These are phyloP conservation scores for Platypus cylindrus DNA, from an alignment of 2,888 invertebrate species.

Conservation along the genomic window DNA sequence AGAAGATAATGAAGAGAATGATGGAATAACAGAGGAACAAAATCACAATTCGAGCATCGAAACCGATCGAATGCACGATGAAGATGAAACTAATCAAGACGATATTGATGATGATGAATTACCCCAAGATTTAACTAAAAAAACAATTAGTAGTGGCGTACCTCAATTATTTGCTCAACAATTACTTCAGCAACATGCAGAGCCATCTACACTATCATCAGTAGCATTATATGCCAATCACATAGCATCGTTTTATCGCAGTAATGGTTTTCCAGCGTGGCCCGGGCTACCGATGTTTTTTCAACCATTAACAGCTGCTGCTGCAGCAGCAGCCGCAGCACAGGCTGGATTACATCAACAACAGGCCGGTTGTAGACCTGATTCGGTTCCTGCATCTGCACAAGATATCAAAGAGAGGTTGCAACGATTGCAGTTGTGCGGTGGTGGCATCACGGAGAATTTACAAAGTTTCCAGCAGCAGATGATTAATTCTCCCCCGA, in stretches of 20 bases:
- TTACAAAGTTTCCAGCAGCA: slow-evolving; percentile 21
- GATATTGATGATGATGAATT: slow-evolving; percentile 22
- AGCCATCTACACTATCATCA: slow-evolving; percentile 49
- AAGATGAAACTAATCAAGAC: too few relatives aligned
- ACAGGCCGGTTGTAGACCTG: neutral
- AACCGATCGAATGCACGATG: too few relatives aligned
- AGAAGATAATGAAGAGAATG: too few relatives aligned
- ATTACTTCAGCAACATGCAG: slow-evolving; percentile 40
- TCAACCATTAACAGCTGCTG: slow-evolving; percentile 40
- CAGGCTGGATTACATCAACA: too few relatives aligned
- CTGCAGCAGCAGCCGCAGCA: too few relatives aligned
- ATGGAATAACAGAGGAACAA: too few relatives aligned
- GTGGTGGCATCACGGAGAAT: slow-evolving; percentile 51
- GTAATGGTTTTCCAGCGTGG: slow-evolving; percentile 41
- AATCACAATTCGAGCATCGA: too few relatives aligned
- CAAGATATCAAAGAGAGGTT: slow-evolving; percentile 57
- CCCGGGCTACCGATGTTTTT: slow-evolving; percentile 54
- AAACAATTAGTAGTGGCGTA: slow-evolving; percentile 28
- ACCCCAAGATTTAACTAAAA: slow-evolving; percentile 38
- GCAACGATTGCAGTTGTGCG: slow-evolving; percentile 55
- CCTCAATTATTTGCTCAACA: slow-evolving; percentile 50
- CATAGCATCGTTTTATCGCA: slow-evolving; percentile 46
- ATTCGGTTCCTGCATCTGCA: slow-evolving; percentile 41
- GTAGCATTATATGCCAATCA: slow-evolving; percentile 48
- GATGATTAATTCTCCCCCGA: slow-evolving; percentile 9